Base-by-base conservation (phyloP, 1,140 invertebrate species). In the Brevipalpus yothersi region DNA sequence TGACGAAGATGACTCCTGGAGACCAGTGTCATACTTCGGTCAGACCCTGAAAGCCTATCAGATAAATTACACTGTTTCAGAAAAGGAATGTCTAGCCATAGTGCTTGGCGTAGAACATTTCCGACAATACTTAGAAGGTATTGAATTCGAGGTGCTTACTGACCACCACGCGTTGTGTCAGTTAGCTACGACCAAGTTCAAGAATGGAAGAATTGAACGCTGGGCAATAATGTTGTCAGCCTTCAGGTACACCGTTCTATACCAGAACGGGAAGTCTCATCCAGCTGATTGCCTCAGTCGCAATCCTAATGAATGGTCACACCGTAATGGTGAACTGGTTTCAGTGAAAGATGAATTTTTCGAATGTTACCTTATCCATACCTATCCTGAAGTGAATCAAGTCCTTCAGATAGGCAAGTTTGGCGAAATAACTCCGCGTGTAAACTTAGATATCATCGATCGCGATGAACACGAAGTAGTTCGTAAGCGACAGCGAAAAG, bases 81-180 rank as follows among this genome's bases (percentile, higher is more conserved):
- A 80, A 41, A 75, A 71, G 63, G 76, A 80, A 68, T 73, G 71
- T 9, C 63, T 75, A n/a, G 69, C 71, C 2, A 71, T 79, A 12
- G 61, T 77, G 1, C 78, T 68, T 65, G 72, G 69, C 5, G 68
- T 79, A 7, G 69, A 70, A 59, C 73, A 73, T 65, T 78, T 78
- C 66, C 68, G 75, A 41, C 63, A 74, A 42, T 79, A 73, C 64
- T 54, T 77, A 5, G 73, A 67, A 66, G 76, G 71, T 55, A 15
- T 23, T 15, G 56, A 57, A 39, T 61, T 61, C 40, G 13, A 9
- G 13, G 59, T 61, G 2, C 17, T 15, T 2, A 61, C 60, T 13
- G 60, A 61, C 31, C 56, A 59, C 45, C n/a, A 43, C 23, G 41
- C 60, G 5, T 39, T 60, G 19, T 40, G 19, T 39, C 43, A 41